These are phyloP conservation scores for Ursus arctos DNA, from an alignment of 2,113 vertebrate genomes.

Conservation along the genomic window DNA sequence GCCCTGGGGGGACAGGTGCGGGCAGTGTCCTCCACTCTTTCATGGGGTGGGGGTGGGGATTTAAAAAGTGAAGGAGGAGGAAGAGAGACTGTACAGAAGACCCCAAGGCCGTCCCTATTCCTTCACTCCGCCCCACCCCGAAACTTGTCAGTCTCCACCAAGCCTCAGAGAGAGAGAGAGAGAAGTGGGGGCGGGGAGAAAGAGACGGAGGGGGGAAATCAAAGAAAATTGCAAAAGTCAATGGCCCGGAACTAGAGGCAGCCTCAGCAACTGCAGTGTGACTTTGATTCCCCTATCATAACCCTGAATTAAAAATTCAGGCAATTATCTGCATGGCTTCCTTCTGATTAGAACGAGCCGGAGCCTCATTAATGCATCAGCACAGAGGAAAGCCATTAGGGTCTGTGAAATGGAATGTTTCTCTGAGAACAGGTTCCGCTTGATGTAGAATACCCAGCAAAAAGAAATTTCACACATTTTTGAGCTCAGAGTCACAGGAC, in stretches of 20 bases:
- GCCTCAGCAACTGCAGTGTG: slow-evolving; percentile 89
- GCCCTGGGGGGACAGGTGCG: slow-evolving; percentile 66
- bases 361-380: slow-evolving; percentile 96
- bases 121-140: not conserved
- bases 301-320: slow-evolving; percentile 95
- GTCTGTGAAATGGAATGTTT: slow-evolving; percentile 92
- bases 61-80: slow-evolving; percentile 39
- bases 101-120: slow-evolving; percentile 33
- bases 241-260: slow-evolving; percentile 88
- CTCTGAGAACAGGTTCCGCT: slow-evolving; percentile 93
- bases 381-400: slow-evolving; percentile 95
- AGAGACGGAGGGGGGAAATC: slow-evolving; percentile 76
- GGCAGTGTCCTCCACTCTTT: not conserved
- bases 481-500: slow-evolving; percentile 82
- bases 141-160: slow-evolving; percentile 68
- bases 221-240: slow-evolving; percentile 90
- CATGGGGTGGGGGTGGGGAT: not conserved
- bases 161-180: slow-evolving; percentile 1
- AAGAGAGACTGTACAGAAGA: slow-evolving; percentile 50
- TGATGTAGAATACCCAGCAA: slow-evolving; percentile 87
- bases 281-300: slow-evolving; percentile 92
- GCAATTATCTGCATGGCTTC: slow-evolving; percentile 99
- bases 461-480: slow-evolving; percentile 90
- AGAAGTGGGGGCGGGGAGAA: slow-evolving; percentile 47
- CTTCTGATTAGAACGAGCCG: slow-evolving; percentile 92